Evolutionary conservation across 2,113 vertebrate species (phyloP).

Genomic region (Alces alces): DNA sequence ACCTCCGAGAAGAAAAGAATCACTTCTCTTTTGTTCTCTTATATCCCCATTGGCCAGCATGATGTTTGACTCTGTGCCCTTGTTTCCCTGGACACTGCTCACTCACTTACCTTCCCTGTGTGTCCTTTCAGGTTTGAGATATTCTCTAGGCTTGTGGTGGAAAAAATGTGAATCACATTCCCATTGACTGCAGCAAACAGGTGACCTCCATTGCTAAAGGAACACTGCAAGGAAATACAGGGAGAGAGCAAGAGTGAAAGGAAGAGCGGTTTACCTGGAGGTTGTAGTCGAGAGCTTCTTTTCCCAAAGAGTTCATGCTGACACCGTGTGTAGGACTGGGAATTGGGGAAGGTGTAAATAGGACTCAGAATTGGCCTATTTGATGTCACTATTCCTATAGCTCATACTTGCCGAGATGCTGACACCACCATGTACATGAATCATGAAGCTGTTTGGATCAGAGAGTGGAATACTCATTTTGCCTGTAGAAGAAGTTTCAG

Average conservation of each 20-base stretch:
- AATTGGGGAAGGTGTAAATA: neutral
- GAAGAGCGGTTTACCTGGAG: neutral
- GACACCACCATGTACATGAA: neutral
- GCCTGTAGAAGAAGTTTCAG: neutral
- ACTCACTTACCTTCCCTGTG: constrained; percentile 89
- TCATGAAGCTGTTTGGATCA: neutral
- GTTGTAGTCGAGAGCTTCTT: neutral
- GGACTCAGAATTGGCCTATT: neutral
- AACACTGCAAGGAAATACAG: constrained; percentile 81
- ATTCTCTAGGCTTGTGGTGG: constrained; percentile 89
- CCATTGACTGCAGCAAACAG: constrained; percentile 93
- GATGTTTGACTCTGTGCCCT: neutral
- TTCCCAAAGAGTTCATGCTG: neutral
- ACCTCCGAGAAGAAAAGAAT: neutral
- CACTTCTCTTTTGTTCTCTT: neutral
- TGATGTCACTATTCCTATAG: neutral
- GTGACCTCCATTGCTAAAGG: constrained; percentile 94
- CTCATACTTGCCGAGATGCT: neutral
- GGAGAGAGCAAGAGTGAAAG: neutral
- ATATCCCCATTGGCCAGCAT: neutral
- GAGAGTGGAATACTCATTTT: neutral
- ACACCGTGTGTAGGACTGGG: neutral
- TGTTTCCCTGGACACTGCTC: neutral
- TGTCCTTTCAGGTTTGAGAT: constrained; percentile 92
- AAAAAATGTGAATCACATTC: constrained; percentile 94